Conservation (phyloP, 2,888 invertebrate genomes). For the Acronicta aceris region DNA sequence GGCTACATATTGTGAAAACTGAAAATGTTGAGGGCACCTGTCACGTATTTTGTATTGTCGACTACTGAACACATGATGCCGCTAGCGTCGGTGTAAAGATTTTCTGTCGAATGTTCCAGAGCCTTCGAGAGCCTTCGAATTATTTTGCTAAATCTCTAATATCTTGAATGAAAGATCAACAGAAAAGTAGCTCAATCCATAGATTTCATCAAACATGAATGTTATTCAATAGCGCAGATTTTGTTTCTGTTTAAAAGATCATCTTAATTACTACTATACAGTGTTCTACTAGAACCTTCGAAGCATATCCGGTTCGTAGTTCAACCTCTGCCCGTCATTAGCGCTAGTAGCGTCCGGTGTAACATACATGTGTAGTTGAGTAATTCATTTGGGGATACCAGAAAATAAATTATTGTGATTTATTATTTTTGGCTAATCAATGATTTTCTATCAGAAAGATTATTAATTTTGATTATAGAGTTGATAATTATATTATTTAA, state of each 20-base stretch:
- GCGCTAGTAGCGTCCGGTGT: slow-evolving; percentile 73
- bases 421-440: slow-evolving; percentile 1
- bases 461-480: too few relatives aligned
- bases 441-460: too few relatives aligned
- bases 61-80: slow-evolving; percentile 65
- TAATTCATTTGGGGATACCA: slow-evolving; percentile 52
- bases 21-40: slow-evolving; percentile 69
- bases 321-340: slow-evolving; percentile 60
- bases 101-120: slow-evolving; percentile 66
- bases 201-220: neutral
- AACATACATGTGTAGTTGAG: slow-evolving; percentile 49
- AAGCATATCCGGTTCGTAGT: slow-evolving; percentile 70
- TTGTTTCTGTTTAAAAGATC: slow-evolving; percentile 47
- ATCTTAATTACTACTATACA: slow-evolving; percentile 27
- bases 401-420: slow-evolving; percentile 25
- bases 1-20: too few relatives aligned
- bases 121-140: slow-evolving; percentile 75
- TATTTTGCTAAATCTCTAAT: slow-evolving; percentile 19
- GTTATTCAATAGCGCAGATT: slow-evolving; percentile 2
- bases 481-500: too few relatives aligned
- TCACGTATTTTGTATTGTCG: slow-evolving; percentile 31
- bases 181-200: neutral
- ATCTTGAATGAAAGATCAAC: slow-evolving; percentile 53
- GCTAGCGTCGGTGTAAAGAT: slow-evolving; percentile 30
- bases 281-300: slow-evolving; percentile 76